Evolutionary conservation across 2,888 invertebrate genomes (phyloP), one percentile per base, ranked within the genome.

Genomic region (Drosophila austrosaltans): DNA sequence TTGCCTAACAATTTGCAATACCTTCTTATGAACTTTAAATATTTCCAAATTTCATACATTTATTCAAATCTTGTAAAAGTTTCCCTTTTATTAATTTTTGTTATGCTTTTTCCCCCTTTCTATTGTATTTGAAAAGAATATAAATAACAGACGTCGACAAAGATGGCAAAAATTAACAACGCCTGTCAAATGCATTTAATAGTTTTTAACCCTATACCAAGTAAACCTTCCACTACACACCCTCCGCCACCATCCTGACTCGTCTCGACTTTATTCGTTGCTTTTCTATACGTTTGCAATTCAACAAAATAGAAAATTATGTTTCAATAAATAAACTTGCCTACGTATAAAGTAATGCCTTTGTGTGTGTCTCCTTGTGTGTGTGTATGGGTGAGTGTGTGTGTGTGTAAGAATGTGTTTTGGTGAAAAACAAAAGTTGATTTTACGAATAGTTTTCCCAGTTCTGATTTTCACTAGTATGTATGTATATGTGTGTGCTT

Each of bases 181-280:
- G 86, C 75, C 83, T 83, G 83, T 83, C 83, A 83, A 85, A 83
- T 82, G 83, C 83, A 83, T 72, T 87, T 70, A 80, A 87, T 82
- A 83, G 85, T 87, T 85, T 69, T 62, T 57, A 58, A 58, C 61
- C 69, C 86, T 60, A 60, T 32, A 32, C 57, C 32, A 57, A 3
- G 28, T n/a, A 8, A n/a, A 32, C 3, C 42, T 48, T 6, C 39
- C 12, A 12, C 53, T 28, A n/a, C 39, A n/a, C 44, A 16, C 59
- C 44, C 1, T 30, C 25, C 2, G 54, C 44, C 58, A 28, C 53
- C 53, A 57, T 63, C 36, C 73, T 58, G 64, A 69, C 72, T 48
- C 10, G 48, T 48, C 22, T 48, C 48, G 48, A 25, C 48, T n/a
- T 40, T 40, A 48, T 22, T 48, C 48, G 22, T 8, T 39, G 39